phyloP scores from a whole-genome alignment of 2,888 invertebrate species.

The Lithophane leautieri region DNA sequence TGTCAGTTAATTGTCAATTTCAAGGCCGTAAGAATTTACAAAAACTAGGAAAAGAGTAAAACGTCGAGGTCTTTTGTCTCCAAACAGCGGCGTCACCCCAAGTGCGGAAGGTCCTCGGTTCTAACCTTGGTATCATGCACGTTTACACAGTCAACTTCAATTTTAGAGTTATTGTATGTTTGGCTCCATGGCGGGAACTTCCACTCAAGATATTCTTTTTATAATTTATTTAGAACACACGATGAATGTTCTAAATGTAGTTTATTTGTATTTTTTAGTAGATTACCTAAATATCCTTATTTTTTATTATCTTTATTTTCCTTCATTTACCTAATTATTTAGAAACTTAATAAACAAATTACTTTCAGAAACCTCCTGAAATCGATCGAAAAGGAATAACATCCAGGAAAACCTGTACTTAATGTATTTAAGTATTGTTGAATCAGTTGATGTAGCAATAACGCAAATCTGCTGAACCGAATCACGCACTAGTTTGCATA shows the following conservation, averaged over 20 bases:
- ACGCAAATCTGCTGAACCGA: constrained; percentile 54
- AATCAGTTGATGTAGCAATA: constrained; percentile 34
- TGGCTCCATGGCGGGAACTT: constrained; percentile 41
- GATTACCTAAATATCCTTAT: background rate
- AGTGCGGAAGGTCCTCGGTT: constrained; percentile 82
- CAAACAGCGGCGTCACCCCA: constrained; percentile 80
- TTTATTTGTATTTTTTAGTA: background rate
- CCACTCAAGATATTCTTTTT: constrained; percentile 21
- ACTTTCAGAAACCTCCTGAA: constrained; percentile 30
- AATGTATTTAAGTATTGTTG: constrained; percentile 35
- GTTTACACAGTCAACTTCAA: constrained; percentile 68
- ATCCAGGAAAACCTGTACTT: constrained; percentile 44
- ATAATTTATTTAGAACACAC: constrained; percentile 8
- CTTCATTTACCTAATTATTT: background rate
- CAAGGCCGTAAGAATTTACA: constrained; percentile 84
- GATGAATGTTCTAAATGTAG: constrained; percentile 2
- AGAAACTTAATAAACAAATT: constrained; percentile 19
- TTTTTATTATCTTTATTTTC: background rate
- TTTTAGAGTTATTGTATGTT: constrained; percentile 59
- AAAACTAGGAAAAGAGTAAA: constrained; percentile 86
- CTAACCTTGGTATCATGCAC: constrained; percentile 72
- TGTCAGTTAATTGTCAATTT: constrained; percentile 71
- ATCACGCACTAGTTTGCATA: constrained; percentile 50
- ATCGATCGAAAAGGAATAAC: constrained; percentile 20
- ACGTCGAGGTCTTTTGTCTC: constrained; percentile 82